Percentiles rank a stretch among this genome's conserved stretches.
These are phyloP conservation scores for Cryptops parisi DNA, from an alignment of 2,888 invertebrate species.

Conservation along the genomic window DNA sequence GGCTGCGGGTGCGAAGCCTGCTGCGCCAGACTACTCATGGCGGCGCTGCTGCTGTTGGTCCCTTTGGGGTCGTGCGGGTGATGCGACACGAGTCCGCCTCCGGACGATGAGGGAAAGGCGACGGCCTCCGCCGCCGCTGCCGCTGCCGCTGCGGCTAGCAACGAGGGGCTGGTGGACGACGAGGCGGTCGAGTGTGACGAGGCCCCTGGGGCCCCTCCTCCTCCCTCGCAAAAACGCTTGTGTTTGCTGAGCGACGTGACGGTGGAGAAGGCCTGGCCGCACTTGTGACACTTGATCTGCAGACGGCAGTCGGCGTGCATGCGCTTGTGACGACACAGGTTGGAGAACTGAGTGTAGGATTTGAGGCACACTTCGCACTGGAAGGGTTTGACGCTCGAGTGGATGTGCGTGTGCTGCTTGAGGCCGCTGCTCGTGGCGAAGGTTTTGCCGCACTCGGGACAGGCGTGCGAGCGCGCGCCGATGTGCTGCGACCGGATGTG, in stretches of 20 bases:
- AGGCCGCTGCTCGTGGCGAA: constrained; percentile 95
- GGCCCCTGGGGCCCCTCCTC: constrained; percentile 20
- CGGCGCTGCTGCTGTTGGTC: constrained; percentile 12
- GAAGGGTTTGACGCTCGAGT: constrained; percentile 95
- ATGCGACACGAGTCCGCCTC: too few relatives aligned
- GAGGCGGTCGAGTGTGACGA: neutral
- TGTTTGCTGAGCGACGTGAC: constrained; percentile 87
- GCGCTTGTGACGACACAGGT: constrained; percentile 97
- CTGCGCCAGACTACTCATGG: constrained; percentile 16
- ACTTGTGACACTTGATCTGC: constrained; percentile 87
- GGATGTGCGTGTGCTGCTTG: constrained; percentile 98
- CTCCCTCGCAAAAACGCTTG: constrained; percentile 86
- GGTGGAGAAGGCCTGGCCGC: constrained; percentile 82
- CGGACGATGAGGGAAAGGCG: too few relatives aligned
- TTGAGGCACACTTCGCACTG: constrained; percentile 88
- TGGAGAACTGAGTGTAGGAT: constrained; percentile 98
- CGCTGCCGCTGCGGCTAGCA: neutral
- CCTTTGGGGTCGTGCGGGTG: neutral
- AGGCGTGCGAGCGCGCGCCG: constrained; percentile 91
- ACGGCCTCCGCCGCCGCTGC: too few relatives aligned
- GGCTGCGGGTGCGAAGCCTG: constrained; percentile 17
- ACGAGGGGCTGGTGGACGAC: too few relatives aligned
- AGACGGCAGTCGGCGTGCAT: constrained; percentile 95
- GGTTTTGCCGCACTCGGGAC: constrained; percentile 96
- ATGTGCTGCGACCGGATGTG: constrained; percentile 93